These are phyloP conservation scores for Smittia sp. DNA, from an alignment of 2,888 invertebrate species.

Conservation along the genomic window DNA sequence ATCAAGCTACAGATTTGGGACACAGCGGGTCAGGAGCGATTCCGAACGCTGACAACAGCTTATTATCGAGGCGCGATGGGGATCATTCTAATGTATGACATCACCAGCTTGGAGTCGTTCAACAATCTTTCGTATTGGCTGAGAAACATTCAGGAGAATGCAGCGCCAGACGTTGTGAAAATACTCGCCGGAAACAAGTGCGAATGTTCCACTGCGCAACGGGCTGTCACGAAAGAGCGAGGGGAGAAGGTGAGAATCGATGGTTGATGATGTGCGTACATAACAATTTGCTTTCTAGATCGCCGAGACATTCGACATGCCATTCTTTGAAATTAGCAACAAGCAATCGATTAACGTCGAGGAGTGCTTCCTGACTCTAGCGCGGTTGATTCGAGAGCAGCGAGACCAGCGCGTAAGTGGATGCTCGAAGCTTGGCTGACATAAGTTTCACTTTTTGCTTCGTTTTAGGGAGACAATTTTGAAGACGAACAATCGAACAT, in stretches of 20 bases:
- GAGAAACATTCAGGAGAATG: slow-evolving; percentile 87
- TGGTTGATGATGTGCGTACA: neutral
- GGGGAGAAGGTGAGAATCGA: slow-evolving; percentile 67
- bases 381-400: slow-evolving; percentile 79
- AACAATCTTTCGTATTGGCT: slow-evolving; percentile 88
- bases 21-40: slow-evolving; percentile 42
- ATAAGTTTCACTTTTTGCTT: neutral
- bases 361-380: slow-evolving; percentile 75
- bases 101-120: slow-evolving; percentile 85
- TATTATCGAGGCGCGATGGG: slow-evolving; percentile 91
- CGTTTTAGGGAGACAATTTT: slow-evolving; percentile 53
- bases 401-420: slow-evolving; percentile 67
- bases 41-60: slow-evolving; percentile 75
- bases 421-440: neutral
- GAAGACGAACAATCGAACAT: slow-evolving; percentile 52
- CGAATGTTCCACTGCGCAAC: slow-evolving; percentile 69
- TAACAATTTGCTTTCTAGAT: slow-evolving; percentile 58
- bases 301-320: slow-evolving; percentile 83
- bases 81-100: slow-evolving; percentile 86
- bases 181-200: slow-evolving; percentile 84
- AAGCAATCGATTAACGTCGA: slow-evolving; percentile 83
- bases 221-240: slow-evolving; percentile 74
- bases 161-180: slow-evolving; percentile 81
- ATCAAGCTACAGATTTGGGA: slow-evolving; percentile 72
- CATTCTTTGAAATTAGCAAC: slow-evolving; percentile 85